Conservation (phyloP, 2,888 invertebrate species). For the Drosophila meridiana region DNA sequence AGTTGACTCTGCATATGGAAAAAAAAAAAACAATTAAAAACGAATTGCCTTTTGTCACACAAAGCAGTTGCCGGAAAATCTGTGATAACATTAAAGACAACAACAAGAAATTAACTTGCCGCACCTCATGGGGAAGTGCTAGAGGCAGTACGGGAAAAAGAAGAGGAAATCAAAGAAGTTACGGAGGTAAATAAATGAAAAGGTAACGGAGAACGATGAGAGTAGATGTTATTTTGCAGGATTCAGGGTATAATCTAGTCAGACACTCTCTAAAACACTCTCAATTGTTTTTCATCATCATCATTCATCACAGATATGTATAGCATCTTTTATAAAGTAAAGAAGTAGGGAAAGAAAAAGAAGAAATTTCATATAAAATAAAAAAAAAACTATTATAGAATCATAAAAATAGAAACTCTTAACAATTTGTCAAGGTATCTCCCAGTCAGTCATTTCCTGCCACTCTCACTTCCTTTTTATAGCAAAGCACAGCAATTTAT, state of each 20-base stretch:
- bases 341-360: neutral
- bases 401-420: too few species aligned
- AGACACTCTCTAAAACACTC: neutral
- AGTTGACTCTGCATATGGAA: conserved; percentile 14
- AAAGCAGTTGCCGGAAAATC: conserved; percentile 27
- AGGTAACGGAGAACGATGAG: neutral
- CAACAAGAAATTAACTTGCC: conserved; percentile 25
- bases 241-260: neutral
- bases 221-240: neutral
- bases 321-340: neutral
- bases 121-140: neutral
- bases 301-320: too few species aligned
- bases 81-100: conserved; percentile 24
- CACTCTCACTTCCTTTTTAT: neutral
- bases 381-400: too few species aligned
- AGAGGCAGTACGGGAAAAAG: neutral
- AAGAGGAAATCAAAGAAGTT: neutral
- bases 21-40: conserved; percentile 73
- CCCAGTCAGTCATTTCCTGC: neutral
- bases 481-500: neutral
- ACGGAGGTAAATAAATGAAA: neutral
- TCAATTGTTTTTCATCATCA: neutral
- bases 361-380: too few species aligned
- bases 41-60: conserved; percentile 62
- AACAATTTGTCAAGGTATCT: neutral